These are phyloP conservation scores for Pseudorhiza aurosa DNA, from an alignment of 30 jellyfish, hydroid and myxozoan species.

Conservation along the genomic window DNA sequence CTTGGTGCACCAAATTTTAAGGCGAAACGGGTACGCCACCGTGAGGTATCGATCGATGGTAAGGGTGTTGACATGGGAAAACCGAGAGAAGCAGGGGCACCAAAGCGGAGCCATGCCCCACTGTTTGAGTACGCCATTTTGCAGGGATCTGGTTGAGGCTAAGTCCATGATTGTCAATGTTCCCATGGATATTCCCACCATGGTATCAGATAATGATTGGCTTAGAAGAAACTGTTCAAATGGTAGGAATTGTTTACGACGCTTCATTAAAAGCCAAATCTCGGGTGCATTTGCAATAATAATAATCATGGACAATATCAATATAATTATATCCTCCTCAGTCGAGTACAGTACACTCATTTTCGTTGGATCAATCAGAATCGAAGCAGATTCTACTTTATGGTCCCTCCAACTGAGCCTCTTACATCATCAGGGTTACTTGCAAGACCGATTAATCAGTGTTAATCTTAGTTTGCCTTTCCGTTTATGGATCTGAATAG, in stretches of 20 bases:
- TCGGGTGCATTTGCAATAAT: constrained; percentile 23
- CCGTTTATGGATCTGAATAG: too few relatives aligned
- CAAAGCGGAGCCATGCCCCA: constrained; percentile 7
- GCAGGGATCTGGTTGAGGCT: neutral
- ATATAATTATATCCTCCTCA: constrained; percentile 1
- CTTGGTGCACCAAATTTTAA: constrained; percentile 21
- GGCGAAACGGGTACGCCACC: constrained; percentile 30
- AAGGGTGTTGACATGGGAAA: constrained; percentile 18
- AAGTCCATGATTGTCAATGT: neutral
- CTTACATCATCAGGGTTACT: too few relatives aligned
- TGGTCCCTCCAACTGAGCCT: too few relatives aligned
- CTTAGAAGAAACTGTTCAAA: constrained; percentile 44
- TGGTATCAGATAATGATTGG: constrained; percentile 39
- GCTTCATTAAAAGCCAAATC: neutral
- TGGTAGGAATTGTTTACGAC: neutral
- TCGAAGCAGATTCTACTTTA: too few relatives aligned
- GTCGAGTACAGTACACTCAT: neutral
- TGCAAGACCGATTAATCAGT: too few relatives aligned
- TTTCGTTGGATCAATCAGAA: too few relatives aligned
- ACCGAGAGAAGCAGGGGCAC: constrained; percentile 7
- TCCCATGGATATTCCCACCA: constrained; percentile 33
- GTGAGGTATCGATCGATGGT: constrained; percentile 32
- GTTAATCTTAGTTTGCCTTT: too few relatives aligned
- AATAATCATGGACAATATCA: neutral
- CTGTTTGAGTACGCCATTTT: neutral